phyloP scores from a whole-genome alignment of 92 coral and sea anemone genomes.

The Phymanthus crucifer region DNA sequence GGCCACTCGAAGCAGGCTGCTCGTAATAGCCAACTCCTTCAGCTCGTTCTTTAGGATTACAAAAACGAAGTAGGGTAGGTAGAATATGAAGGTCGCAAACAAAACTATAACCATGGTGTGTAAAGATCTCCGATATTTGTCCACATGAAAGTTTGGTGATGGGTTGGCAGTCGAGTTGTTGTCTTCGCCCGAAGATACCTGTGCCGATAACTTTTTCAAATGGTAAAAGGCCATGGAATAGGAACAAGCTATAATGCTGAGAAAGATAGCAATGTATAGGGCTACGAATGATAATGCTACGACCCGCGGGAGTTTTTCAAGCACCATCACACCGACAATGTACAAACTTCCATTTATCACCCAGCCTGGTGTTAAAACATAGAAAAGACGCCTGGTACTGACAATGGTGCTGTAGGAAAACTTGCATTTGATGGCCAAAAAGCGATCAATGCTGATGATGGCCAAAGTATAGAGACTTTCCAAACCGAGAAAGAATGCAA shows the following conservation, averaged over 20 bases:
- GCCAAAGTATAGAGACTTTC: not conserved
- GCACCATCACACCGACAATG: not conserved
- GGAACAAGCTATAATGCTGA: not conserved
- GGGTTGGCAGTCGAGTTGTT: not conserved
- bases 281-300: not conserved
- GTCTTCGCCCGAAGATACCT: not conserved
- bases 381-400: not conserved
- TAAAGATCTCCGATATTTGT: not conserved
- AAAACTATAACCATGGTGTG: not conserved
- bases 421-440: constrained; percentile 13
- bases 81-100: not conserved
- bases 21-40: not conserved
- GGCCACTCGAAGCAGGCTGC: not conserved
- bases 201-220: not conserved
- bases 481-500: not conserved
- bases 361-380: not conserved
- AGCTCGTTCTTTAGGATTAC: not conserved
- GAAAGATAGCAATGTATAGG: not conserved
- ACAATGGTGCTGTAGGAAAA: constrained; percentile 9
- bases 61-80: not conserved
- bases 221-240: constrained; percentile 1
- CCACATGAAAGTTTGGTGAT: too few species aligned
- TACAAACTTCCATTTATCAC: not conserved
- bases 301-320: not conserved
- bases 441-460: constrained; percentile 17